phyloP scores from a whole-genome alignment of 1,140 invertebrate genomes.

The Daktulosphaira vitifoliae region DNA sequence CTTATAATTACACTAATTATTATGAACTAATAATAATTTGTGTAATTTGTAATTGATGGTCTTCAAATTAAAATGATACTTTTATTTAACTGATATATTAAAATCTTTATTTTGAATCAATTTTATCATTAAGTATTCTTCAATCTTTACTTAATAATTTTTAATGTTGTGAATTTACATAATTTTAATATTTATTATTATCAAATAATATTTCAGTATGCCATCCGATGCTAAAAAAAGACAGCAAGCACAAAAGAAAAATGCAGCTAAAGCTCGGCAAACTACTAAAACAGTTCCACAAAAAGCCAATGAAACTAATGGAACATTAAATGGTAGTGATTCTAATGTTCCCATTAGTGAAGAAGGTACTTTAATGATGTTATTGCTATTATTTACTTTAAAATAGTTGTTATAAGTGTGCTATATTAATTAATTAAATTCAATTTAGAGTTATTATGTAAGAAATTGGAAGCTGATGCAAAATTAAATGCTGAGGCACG shows the following conservation, averaged over 20 bases:
- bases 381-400: neutral
- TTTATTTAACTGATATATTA: no score
- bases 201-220: conserved; percentile 51
- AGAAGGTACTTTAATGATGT: conserved; percentile 38
- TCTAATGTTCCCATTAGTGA: conserved; percentile 40
- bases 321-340: conserved; percentile 41
- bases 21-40: no score
- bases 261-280: conserved; percentile 72
- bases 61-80: no score
- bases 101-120: no score
- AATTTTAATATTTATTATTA: no score
- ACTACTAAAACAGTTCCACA: conserved; percentile 50
- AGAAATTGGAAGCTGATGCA: conserved; percentile 81
- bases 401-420: conserved; percentile 2
- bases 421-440: conserved; percentile 2
- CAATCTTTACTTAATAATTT: no score
- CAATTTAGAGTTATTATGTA: conserved; percentile 65
- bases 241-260: conserved; percentile 93
- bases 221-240: conserved; percentile 96
- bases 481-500: conserved; percentile 85
- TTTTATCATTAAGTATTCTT: no score
- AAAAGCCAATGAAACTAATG: conserved; percentile 43
- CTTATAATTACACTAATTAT: no score
- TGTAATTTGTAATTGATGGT: no score
- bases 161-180: no score